A percentile compares a stretch with the other conserved stretches of the same genome.
phyloP scores from a whole-genome alignment of 2,888 invertebrate species.

The Keiferia lycopersicella region DNA sequence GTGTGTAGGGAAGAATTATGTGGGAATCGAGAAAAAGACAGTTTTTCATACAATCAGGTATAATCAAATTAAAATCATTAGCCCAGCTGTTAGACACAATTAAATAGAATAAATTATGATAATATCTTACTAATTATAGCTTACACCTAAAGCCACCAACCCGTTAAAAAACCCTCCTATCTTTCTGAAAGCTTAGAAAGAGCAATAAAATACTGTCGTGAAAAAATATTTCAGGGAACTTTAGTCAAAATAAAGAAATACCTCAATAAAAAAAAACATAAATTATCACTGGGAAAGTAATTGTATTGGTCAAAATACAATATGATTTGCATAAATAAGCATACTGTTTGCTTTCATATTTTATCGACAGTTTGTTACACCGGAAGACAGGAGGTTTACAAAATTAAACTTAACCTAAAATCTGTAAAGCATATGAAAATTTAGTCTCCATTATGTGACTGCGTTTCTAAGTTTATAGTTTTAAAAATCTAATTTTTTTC shows the following conservation, averaged over 20 bases:
- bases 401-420: constrained; percentile 5
- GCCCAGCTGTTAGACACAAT: constrained; percentile 41
- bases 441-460: background rate
- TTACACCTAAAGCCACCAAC: constrained; percentile 26
- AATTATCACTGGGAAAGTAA: too few species aligned
- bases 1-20: constrained; percentile 64
- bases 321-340: background rate
- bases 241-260: too few species aligned
- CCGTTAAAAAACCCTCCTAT: constrained; percentile 6
- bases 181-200: background rate
- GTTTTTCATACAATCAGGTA: constrained; percentile 51
- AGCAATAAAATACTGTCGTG: background rate
- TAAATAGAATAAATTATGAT: constrained; percentile 25
- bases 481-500: constrained; percentile 12
- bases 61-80: constrained; percentile 59
- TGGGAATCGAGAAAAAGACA: constrained; percentile 52
- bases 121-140: constrained; percentile 19
- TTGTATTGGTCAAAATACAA: background rate
- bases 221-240: too few species aligned
- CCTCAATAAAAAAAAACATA: too few species aligned
- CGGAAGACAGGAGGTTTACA: background rate
- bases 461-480: constrained; percentile 1
- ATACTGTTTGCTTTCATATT: background rate
- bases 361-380: background rate
- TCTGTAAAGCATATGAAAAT: background rate